phyloP scores from a whole-genome alignment of 2,797 vertebrate genomes.

The Fratercula arctica region DNA sequence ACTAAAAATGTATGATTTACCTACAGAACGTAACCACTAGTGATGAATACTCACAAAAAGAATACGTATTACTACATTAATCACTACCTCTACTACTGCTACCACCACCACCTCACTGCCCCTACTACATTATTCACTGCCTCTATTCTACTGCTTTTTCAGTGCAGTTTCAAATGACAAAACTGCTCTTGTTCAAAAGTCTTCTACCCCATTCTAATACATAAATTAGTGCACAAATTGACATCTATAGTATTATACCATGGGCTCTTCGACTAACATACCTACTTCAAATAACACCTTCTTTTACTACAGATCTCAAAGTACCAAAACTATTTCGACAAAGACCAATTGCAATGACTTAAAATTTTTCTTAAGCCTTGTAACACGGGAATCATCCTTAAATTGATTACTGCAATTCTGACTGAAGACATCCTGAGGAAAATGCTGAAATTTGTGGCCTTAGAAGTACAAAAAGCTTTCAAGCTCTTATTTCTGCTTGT shows the following conservation, averaged over 20 bases:
- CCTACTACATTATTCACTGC: neutral
- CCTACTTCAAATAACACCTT: neutral
- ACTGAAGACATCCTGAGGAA: neutral
- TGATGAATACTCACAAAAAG: neutral
- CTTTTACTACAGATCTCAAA: neutral
- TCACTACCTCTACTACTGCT: neutral
- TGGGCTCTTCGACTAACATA: neutral
- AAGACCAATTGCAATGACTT: neutral
- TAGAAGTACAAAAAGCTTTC: neutral
- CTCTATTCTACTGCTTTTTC: neutral
- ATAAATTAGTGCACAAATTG: neutral
- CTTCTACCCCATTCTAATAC: neutral
- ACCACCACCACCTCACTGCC: neutral
- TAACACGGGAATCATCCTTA: neutral
- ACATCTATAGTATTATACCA: neutral
- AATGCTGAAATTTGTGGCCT: neutral
- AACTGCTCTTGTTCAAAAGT: neutral
- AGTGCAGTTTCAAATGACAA: neutral
- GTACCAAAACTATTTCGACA: neutral
- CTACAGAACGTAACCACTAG: neutral
- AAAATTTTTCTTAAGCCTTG: neutral
- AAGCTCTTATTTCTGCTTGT: neutral
- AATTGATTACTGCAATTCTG: neutral
- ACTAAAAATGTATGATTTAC: neutral
- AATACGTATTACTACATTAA: neutral